Base-by-base conservation (phyloP, 1,140 invertebrate species). In the Scaptomyza montana region DNA sequence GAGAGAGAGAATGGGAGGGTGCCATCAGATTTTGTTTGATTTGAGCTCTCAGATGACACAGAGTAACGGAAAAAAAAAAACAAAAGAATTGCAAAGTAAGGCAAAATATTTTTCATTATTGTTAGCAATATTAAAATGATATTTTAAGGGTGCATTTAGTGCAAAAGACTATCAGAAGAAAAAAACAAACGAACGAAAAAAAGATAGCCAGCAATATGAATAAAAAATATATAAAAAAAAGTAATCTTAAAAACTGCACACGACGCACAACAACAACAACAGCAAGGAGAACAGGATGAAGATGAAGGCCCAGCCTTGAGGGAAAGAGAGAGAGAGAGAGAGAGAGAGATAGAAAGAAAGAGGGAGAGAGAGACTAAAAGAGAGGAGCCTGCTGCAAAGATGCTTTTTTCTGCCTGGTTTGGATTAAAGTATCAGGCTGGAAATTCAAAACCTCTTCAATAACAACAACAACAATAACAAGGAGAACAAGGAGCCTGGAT, bases 381-480 rank as follows among this genome's bases (percentile, higher is more conserved):
- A 30, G 30, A 45, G 68, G 56, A 25, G 1, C 21, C 21, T 25
- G 21, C 21, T 25, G 16, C 16, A 16, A 16, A 16, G 16, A 16
- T 39, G 66, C 59, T 45, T 51, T 69, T 45, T 51, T 69, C 59
- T 63, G 54, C 60, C 51, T 49, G 56, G 19, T 7, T 64, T 67
- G 79, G 63, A 79, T 84, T 79, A 79, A 79, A 66, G 72, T 68
- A 65, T 84, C 64, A 47, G 63, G 21, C 62, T 68, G 50, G 80
- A 84, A 79, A 82, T 76, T 79, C 73, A 76, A 82, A 79, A 82
- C 80, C 76, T 56, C 66, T 69, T 69, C 36, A 74, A 36, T 53
- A 61, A 68, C 28, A 68, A 39, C 33, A 47, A 72, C 39, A 57
- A 19, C 28, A 54, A 43, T 55, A 36, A 53, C 25, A 50, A 50